Conservation (phyloP, 92 coral and sea anemone species). For the Montipora capitata region DNA sequence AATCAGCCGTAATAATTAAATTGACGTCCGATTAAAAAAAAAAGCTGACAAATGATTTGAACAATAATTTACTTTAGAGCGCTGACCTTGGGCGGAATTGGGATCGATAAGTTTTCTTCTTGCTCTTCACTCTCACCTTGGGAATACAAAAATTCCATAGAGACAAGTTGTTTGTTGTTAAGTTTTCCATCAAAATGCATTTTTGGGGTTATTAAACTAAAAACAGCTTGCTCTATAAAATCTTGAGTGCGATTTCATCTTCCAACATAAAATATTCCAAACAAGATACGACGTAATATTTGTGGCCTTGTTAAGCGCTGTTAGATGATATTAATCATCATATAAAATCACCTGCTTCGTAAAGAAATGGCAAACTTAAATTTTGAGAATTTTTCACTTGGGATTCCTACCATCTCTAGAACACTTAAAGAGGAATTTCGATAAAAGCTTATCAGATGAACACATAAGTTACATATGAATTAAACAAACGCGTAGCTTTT, state of each 20-base stretch:
- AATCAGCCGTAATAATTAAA: constrained; percentile 3
- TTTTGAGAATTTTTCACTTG: not conserved
- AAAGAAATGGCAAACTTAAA: too few relatives aligned
- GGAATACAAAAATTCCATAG: constrained; percentile 18
- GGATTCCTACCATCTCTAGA: not conserved
- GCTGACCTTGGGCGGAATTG: not conserved
- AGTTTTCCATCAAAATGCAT: not conserved
- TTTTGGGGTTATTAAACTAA: not conserved
- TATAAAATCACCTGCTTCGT: constrained; percentile 30
- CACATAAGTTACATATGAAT: constrained; percentile 1
- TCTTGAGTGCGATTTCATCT: not conserved
- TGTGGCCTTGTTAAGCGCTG: constrained; percentile 32
- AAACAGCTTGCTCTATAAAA: not conserved
- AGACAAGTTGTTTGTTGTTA: constrained; percentile 34
- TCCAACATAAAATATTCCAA: constrained; percentile 2
- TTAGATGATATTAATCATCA: constrained; percentile 31
- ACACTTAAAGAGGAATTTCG: not conserved
- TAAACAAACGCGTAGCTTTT: not conserved
- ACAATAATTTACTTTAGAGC: not conserved
- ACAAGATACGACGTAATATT: not conserved
- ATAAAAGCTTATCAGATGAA: constrained; percentile 12
- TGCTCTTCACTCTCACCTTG: not conserved
- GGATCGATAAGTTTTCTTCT: not conserved
- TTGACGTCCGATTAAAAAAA: not conserved
- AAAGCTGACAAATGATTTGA: not conserved